These are phyloP conservation scores for Tyria jacobaeae DNA, from an alignment of 2,888 invertebrate genomes.

Conservation along the genomic window DNA sequence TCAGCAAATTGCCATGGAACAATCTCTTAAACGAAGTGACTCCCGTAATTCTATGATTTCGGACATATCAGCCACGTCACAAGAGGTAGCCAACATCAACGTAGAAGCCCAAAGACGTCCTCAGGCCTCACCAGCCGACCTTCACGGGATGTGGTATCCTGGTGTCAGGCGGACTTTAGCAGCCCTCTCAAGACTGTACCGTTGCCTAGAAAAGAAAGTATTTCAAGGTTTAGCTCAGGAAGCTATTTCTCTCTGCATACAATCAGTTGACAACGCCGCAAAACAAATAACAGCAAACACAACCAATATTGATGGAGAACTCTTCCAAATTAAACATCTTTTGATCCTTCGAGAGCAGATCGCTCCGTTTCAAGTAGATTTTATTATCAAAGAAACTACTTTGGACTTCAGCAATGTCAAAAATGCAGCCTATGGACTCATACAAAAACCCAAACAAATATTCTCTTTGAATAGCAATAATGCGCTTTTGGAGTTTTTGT, in stretches of 20 bases:
- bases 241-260: conserved; percentile 96
- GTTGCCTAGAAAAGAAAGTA: conserved; percentile 97
- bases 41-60: conserved; percentile 90
- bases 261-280: conserved; percentile 94
- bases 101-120: conserved; percentile 72
- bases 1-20: conserved; percentile 89
- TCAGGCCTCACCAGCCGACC: conserved; percentile 94
- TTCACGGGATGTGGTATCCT: conserved; percentile 99
- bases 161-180: conserved; percentile 97
- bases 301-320: conserved; percentile 95
- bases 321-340: conserved; percentile 99
- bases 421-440: conserved; percentile 92
- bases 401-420: conserved; percentile 97
- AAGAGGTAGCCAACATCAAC: conserved; percentile 90
- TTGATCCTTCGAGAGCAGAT: conserved; percentile 99
- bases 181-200: conserved; percentile 93
- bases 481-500: conserved; percentile 95
- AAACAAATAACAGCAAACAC: conserved; percentile 92
- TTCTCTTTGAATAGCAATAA: conserved; percentile 96
- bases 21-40: conserved; percentile 87
- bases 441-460: conserved; percentile 93
- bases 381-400: conserved; percentile 96
- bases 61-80: conserved; percentile 88
- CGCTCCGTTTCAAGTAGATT: conserved; percentile 98
- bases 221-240: conserved; percentile 99